A percentile compares a stretch with the other conserved stretches of the same genome.
Conservation (phyloP, 1,140 invertebrate species). For the Argopecten irradians region DNA sequence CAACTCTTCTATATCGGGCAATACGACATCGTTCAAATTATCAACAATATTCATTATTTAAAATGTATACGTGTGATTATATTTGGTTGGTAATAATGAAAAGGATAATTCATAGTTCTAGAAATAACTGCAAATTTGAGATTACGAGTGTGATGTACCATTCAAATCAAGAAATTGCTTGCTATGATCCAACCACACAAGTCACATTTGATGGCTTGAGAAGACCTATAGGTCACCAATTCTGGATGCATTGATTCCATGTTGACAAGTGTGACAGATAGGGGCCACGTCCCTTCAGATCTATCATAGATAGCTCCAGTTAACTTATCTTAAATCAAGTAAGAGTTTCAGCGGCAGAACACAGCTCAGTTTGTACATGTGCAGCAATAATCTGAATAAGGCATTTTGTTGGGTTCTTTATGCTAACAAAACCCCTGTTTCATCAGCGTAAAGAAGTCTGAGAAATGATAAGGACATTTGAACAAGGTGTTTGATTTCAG, state of each 20-base stretch:
- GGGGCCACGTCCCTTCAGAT: not conserved
- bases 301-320: not conserved
- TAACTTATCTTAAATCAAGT: not conserved
- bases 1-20: not conserved
- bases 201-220: not conserved
- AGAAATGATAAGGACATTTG: not conserved
- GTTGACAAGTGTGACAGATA: conserved; percentile 3
- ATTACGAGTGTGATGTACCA: not conserved
- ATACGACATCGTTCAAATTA: too few relatives aligned
- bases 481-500: not conserved
- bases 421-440: not conserved
- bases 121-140: too few relatives aligned
- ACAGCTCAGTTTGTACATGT: not conserved
- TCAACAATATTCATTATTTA: too few relatives aligned
- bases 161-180: not conserved
- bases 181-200: not conserved
- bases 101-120: too few relatives aligned
- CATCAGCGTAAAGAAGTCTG: not conserved
- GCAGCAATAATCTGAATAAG: not conserved
- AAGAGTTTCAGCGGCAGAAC: not conserved
- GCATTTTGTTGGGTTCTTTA: not conserved
- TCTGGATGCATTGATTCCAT: not conserved
- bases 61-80: too few relatives aligned
- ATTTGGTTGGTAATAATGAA: too few relatives aligned
- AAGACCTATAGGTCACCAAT: not conserved